Percentiles rank a stretch among this genome's conserved stretches.
These are phyloP conservation scores for Pseudolaguvia tuberculata DNA, from an alignment of 2,113 vertebrate species.

Conservation along the genomic window DNA sequence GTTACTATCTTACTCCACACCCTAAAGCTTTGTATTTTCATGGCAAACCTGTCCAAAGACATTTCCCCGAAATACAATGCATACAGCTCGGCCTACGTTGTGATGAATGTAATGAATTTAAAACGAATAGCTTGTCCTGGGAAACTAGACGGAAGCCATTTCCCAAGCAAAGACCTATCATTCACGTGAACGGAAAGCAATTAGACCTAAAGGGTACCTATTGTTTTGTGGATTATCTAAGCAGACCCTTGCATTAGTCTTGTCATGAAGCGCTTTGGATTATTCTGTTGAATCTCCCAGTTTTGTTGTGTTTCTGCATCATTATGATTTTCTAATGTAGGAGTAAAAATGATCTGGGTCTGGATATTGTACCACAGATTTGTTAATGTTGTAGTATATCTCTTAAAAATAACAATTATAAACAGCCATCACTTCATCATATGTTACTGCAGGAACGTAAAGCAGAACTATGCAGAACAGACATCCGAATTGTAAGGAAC, in stretches of 20 bases:
- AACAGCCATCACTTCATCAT: no score
- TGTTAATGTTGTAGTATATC: no score
- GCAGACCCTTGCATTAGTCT: background rate
- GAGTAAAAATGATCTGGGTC: no score
- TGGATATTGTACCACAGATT: no score
- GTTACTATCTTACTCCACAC: constrained; percentile 23
- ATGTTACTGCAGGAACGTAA: no score
- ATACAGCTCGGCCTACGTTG: constrained; percentile 3
- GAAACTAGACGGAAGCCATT: constrained; percentile 14
- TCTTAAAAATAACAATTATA: no score
- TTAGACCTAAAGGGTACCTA: constrained; percentile 15
- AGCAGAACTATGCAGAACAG: no score
- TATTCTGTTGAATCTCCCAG: background rate
- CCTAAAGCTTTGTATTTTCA: constrained; percentile 8
- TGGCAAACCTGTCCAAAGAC: background rate
- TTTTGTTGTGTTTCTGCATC: background rate
- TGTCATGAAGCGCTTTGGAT: background rate
- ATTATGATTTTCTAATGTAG: background rate
- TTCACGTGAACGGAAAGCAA: constrained; percentile 7
- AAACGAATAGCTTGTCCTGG: constrained; percentile 17
- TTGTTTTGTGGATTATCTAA: constrained; percentile 9
- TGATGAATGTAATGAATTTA: constrained; percentile 2
- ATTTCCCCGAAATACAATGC: constrained; percentile 8
- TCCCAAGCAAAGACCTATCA: background rate
- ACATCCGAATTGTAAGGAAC: no score